Evolutionary conservation across 2,888 invertebrate species (phyloP).

Genomic region (Sinhomidia bicolor): DNA sequence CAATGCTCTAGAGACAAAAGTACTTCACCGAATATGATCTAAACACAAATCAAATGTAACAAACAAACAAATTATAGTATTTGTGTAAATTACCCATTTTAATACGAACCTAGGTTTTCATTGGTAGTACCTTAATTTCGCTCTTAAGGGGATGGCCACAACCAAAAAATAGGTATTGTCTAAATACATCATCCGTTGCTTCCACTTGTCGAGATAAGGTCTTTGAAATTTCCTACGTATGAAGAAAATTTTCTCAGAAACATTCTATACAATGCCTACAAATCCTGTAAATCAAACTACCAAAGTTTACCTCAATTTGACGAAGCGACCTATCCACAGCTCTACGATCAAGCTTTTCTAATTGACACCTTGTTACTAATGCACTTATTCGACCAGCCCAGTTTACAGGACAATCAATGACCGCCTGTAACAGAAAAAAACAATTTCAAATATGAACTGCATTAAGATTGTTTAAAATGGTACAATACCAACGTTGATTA

Average conservation of each 20-base stretch:
- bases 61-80: no score
- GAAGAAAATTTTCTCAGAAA: neutral
- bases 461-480: neutral
- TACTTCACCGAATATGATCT: slow-evolving; percentile 89
- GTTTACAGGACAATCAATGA: slow-evolving; percentile 7
- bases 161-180: slow-evolving; percentile 46
- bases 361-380: neutral
- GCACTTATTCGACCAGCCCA: slow-evolving; percentile 27
- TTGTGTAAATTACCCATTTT: no score
- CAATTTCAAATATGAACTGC: neutral
- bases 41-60: no score
- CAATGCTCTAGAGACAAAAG: slow-evolving; percentile 91
- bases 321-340: slow-evolving; percentile 35
- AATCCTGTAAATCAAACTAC: no score
- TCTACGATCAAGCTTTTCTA: slow-evolving; percentile 4
- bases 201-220: neutral
- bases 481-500: slow-evolving; percentile 25
- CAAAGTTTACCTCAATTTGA: slow-evolving; percentile 39
- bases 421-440: neutral
- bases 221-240: slow-evolving; percentile 7
- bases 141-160: neutral
- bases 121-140: slow-evolving; percentile 45
- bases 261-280: neutral
- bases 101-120: no score
- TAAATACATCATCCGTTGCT: neutral